Evolutionary conservation across 2,113 vertebrate genomes (phyloP).

Genomic region (Furnarius figulus): DNA sequence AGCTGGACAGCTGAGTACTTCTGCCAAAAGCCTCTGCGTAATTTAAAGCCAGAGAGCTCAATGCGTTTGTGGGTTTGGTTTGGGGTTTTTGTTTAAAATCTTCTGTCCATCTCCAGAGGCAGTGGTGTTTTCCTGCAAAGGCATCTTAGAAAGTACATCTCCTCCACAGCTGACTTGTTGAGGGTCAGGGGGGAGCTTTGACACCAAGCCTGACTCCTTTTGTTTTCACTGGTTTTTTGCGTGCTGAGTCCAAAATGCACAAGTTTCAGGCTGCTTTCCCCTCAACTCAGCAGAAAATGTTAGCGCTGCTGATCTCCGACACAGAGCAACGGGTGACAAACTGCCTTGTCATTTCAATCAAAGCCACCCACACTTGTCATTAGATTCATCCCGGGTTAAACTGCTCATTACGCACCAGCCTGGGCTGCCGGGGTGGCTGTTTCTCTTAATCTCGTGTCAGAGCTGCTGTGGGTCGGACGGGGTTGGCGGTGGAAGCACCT

Average conservation of each 20-base stretch:
- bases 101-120: neutral
- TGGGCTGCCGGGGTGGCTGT: constrained; percentile 19
- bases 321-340: constrained; percentile 7
- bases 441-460: constrained; percentile 62
- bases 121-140: neutral
- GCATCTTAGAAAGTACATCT: neutral
- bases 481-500: constrained; percentile 26
- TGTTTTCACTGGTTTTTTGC: neutral
- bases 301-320: neutral
- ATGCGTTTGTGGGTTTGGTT: neutral
- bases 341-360: constrained; percentile 29
- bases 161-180: neutral
- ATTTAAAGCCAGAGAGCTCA: neutral
- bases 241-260: neutral
- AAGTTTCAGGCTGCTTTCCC: constrained; percentile 14
- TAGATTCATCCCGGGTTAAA: constrained; percentile 64
- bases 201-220: neutral
- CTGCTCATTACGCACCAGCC: constrained; percentile 25
- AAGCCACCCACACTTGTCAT: constrained; percentile 55
- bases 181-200: neutral
- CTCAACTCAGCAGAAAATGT: constrained; percentile 45
- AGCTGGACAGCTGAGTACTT: neutral
- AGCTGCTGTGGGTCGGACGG: constrained; percentile 13
- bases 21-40: neutral
- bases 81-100: neutral